These are phyloP conservation scores for Misgurnus anguillicaudatus DNA, from an alignment of 2,113 vertebrate genomes.

Conservation along the genomic window DNA sequence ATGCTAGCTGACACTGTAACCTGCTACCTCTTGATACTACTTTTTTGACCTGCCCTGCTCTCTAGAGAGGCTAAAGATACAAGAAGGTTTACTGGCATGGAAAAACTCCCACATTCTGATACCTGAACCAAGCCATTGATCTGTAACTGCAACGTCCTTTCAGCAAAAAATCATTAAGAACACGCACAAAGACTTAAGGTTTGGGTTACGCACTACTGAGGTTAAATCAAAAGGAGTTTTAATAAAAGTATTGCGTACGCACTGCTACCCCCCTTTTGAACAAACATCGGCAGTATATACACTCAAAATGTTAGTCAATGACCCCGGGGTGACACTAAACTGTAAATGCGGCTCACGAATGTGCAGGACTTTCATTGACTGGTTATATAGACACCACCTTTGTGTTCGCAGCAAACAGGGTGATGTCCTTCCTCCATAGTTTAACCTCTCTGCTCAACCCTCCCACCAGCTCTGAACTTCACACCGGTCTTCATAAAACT, in stretches of 20 bases:
- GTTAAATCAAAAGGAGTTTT: too few relatives aligned
- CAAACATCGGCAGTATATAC: not conserved
- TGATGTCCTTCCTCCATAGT: not conserved
- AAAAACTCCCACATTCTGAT: conserved; percentile 8
- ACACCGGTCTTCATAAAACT: conserved; percentile 44
- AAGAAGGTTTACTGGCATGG: conserved; percentile 4
- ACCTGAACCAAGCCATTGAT: conserved; percentile 19
- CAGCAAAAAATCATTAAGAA: not conserved
- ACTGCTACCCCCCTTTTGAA: not conserved
- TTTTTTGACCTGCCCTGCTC: not conserved
- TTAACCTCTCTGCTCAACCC: conserved; percentile 13
- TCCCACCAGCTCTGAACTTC: not conserved
- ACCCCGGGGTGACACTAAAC: not conserved
- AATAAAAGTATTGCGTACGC: too few relatives aligned
- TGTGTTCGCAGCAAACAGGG: too few relatives aligned
- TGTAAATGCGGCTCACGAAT: not conserved
- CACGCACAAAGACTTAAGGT: not conserved
- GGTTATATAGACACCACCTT: not conserved
- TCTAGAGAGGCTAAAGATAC: conserved; percentile 23
- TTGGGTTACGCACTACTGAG: not conserved
- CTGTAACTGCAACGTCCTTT: not conserved
- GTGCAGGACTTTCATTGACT: not conserved
- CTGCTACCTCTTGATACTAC: not conserved
- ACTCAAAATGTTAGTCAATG: not conserved
- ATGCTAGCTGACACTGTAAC: conserved; percentile 10